Base-by-base conservation (phyloP, 2,797 vertebrate genomes). In the Myotis pilosus region DNA sequence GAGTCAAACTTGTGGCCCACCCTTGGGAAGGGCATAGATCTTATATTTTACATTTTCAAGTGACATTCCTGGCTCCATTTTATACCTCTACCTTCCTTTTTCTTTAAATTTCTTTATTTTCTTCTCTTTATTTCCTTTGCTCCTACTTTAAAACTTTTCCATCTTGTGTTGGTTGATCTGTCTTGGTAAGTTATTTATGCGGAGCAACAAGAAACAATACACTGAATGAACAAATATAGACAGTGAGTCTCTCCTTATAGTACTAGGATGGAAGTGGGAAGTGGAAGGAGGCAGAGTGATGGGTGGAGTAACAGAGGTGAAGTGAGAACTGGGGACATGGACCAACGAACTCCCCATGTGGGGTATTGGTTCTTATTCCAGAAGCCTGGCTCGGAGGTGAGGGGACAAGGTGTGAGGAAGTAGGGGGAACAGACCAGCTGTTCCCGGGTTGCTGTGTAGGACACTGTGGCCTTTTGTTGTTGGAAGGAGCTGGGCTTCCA, bases 401-500 rank as follows among this genome's bases (percentile, higher is more conserved):
- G 38, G 53, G 17, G 12, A 23, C 36, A 80, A 19, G 23, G 19
- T 41, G 9, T 6, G 33, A 81, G 53, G 47, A 81, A 74, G 12
- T 11, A 17, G 62, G 20, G 33, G 47, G 16, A 51, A 25, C 25
- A 20, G 23, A 16, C 36, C 55, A 19, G 22, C 30, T 68, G 8
- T 68, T 83, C 44, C 20, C 51, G 13, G 64, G 36, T 30, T 68
- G 23, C 72, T 62, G n/a, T 51, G 68, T 47, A n/a, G 44, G 36
- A 80, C 25, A 25, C 4, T 13, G 41, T 22, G 38, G 44, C 13
- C 36, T 91, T 44, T 66, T 66, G 33, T 17, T 68, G 38, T 30
- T 78, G 41, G 51, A 47, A 90, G 55, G 79, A 86, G 30, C 76
- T 94, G 81, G 49, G 28, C 36, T 81, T 93, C 88, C 36, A 72